Percentiles rank a stretch among this genome's conserved stretches.
Evolutionary conservation across 2,797 vertebrate species (phyloP).

Genomic region (Dendrocincla tyrannina): DNA sequence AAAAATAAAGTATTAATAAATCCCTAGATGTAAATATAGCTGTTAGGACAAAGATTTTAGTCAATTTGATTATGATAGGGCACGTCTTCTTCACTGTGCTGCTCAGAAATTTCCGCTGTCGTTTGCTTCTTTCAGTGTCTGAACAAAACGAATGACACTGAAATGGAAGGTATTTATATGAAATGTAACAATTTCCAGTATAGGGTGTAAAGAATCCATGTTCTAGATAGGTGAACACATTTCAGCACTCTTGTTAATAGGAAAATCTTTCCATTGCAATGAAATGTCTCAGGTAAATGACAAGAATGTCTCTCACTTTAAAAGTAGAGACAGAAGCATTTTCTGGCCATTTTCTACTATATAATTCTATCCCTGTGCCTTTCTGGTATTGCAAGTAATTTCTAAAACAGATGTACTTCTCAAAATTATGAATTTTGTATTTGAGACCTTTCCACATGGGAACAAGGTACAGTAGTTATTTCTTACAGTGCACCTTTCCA

Average conservation of each 20-base stretch:
- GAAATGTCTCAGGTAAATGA: background rate
- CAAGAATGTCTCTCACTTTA: background rate
- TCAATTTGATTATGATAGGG: background rate
- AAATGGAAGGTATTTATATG: background rate
- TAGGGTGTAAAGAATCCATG: background rate
- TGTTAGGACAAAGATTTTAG: background rate
- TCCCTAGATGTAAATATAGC: background rate
- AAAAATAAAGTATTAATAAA: background rate
- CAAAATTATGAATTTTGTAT: background rate
- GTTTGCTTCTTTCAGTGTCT: background rate
- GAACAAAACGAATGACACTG: background rate
- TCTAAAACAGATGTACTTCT: background rate
- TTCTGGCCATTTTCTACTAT: background rate
- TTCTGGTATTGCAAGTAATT: background rate
- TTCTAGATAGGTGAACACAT: background rate
- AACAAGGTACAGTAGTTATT: background rate
- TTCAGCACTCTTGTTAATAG: background rate
- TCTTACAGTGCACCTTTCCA: background rate
- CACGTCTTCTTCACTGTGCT: background rate
- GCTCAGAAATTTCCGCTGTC: background rate
- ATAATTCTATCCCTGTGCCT: background rate
- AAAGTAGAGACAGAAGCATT: background rate
- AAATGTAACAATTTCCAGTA: background rate
- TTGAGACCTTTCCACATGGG: background rate
- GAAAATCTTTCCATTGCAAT: background rate